Base-by-base conservation (phyloP, 2,888 invertebrate species). In the Philopedon plagiatum region DNA sequence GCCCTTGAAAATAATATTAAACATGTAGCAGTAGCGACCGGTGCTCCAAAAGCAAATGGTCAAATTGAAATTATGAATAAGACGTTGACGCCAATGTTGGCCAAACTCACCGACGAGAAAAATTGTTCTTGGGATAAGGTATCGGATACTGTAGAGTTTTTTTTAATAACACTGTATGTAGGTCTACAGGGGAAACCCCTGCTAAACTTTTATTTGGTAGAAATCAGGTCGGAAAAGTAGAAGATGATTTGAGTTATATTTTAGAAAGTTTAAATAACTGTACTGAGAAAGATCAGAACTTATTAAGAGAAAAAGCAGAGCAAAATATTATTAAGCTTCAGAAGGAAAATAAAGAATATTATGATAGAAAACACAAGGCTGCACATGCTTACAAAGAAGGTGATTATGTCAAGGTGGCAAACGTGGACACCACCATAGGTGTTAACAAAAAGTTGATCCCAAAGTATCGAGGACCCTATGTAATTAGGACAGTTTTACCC, bases 151-250 rank as follows among this genome's bases (percentile, higher is more conserved):
- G 71, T 75, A 61, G 74, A 75, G 74, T 65, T 64, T 76, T 63
- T 64, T 68, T 78, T 61, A 56, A 77, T 75, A 76, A 80, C 61
- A 80, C 79, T 0, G 15, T 81, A 2, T 77, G 75, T 54, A 75
- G 80, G 56, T 73, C 79, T 9, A 78, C 80, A 19, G 75, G 75
- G 0, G 75, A 80, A 39, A 76, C 79, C 0, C 78, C 81, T 1
- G 75, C 77, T 61, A 76, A 65, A 18, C 54, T 80, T 32, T 68
- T 82, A 34, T 82, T 81, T 67, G 82, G 81, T 1, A 51, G 77
- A 9, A 57, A 76, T 46, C 80, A 82, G 57, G 74, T 73, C 13
- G 78, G 77, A 4, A 39, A 49, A 1, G 21, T 76, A 8, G 11
- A 66, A 23, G 79, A 81, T 54, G 73, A 69, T 46, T 15, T 78